Evolutionary conservation across 2,797 vertebrate species (phyloP), one percentile per base, ranked within the genome.

Genomic region (Ceryle rudis): DNA sequence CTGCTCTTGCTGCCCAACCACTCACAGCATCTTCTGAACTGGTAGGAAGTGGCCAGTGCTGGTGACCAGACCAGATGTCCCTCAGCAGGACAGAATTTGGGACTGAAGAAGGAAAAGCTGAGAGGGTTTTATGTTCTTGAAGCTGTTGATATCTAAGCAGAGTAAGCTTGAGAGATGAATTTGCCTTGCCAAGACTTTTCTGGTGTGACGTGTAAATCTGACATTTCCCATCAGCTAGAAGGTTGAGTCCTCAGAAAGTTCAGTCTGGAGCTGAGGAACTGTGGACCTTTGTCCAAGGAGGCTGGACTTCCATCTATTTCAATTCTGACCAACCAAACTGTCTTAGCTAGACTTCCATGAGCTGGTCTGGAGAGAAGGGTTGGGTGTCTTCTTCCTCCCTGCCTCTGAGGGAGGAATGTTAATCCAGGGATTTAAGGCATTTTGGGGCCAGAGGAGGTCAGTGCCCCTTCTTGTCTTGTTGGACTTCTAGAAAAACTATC

Each of bases 141-240:
- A 2, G 6, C 35, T 44, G 21, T 64, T 0, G 0, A 6, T 61
- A 72, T 21, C 31, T 20, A 60, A 19, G 65, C 46, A 61, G 41
- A 74, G 10, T 17, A 67, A 9, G 5, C 44, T 13, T 62, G 37
- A 66, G 52, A 60, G 61, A 11, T 33, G 17, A 39, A 6, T 65
- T 64, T 39, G 33, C 46, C 25, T 69, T 54, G 64, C 20, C 55
- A 61, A 39, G 80, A 4, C 18, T 41, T 49, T 80, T 69, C 41
- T 83, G 81, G 11, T 37, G 31, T 29, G 29, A 42, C 37, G 61
- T 37, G 33, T n/a, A 39, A n/a, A 51, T 15, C 39, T 54, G 55
- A 22, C 23, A 25, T n/a, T 86, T 47, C 31, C 31, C 51, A 65
- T 26, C 44, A 83, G 13, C 31, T 31, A 10, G 46, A 44, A 75